Evolutionary conservation across 2,888 invertebrate genomes (phyloP), one percentile per base, ranked within the genome.

Genomic region (Acanthosepion lycidas): DNA sequence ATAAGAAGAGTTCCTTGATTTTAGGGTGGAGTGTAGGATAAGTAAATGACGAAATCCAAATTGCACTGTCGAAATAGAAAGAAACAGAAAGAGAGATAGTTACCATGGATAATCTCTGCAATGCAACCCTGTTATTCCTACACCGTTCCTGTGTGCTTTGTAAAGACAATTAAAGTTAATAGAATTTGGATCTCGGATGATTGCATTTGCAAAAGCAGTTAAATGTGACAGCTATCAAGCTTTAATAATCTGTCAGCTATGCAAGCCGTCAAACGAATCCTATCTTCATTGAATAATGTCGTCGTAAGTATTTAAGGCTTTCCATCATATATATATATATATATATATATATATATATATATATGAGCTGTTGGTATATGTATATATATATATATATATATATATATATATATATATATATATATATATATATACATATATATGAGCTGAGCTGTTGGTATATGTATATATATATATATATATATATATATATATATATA

Each of bases 391-490:
- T 64, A 64, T 64, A 64, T 26, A 64, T 64, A 64, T 26, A 42
- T 33, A 33, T 33, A 42, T 42, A 42, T 42, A 42, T 42, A 42
- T 42, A 42, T 42, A 2, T 42, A 2, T 42, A 2, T 42, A 42
- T 42, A 42, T 42, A 42, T 42, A 42, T 42, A 42, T 42, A 42
- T 78, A 78, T 78, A 78, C n/a, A 78, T 78, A n/a, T n/a, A n/a
- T n/a, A n/a, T n/a, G n/a, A n/a, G n/a, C n/a, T n/a, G n/a, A n/a
- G n/a, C n/a, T n/a, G n/a, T n/a, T n/a, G n/a, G n/a, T n/a, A n/a
- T n/a, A n/a, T n/a, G n/a, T n/a, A n/a, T n/a, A n/a, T n/a, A 78
- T 78, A 78, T 78, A 78, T 78, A 78, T 78, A 78, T 78, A 78
- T 78, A 78, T 78, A 78, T 78, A 28, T 64, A 64, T 64, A 64